phyloP scores from a whole-genome alignment of 2,797 vertebrate genomes.

The Smutsia gigantea region DNA sequence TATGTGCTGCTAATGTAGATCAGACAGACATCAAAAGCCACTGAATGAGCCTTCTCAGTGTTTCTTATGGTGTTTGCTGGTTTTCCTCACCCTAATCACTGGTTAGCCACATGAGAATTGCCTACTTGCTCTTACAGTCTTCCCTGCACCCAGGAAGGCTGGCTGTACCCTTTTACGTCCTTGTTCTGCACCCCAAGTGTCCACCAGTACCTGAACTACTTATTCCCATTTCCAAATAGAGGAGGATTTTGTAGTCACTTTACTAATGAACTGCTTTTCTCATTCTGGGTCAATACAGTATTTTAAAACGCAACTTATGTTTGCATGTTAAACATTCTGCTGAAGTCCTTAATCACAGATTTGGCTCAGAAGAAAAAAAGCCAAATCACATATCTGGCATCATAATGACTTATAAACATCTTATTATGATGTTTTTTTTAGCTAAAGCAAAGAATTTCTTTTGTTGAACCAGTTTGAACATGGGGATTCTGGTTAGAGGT shows the following conservation, averaged over 20 bases:
- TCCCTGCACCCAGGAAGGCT: neutral
- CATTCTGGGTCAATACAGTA: neutral
- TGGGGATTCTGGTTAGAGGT: neutral
- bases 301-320: constrained; percentile 28
- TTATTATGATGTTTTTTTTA: constrained; percentile 35
- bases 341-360: constrained; percentile 11
- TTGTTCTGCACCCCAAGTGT: neutral
- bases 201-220: neutral
- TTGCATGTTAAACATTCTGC: constrained; percentile 28
- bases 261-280: constrained; percentile 29
- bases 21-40: neutral
- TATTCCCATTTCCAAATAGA: neutral
- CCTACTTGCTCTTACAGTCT: neutral
- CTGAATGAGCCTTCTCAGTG: neutral
- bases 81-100: neutral
- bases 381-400: constrained; percentile 29
- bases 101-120: neutral
- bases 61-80: neutral
- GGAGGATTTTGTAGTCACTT: neutral
- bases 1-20: neutral
- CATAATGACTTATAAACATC: constrained; percentile 42
- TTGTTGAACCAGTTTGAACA: constrained; percentile 19
- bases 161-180: neutral
- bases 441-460: neutral
- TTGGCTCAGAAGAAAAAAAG: constrained; percentile 29